Evolutionary conservation across 1,140 invertebrate species (phyloP).

Genomic region (Calycopis cecrops): DNA sequence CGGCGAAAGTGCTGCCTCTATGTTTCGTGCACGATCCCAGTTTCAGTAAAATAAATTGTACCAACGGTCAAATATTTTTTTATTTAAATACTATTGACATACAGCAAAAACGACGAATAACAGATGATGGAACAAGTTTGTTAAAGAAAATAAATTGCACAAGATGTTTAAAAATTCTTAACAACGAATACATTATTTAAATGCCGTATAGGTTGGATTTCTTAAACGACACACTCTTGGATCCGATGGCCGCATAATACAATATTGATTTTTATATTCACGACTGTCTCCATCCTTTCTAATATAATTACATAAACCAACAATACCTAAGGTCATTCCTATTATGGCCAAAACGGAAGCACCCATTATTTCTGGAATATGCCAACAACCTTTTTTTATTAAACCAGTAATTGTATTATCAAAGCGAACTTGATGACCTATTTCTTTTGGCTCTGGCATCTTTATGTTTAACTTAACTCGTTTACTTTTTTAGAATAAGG

Average conservation of each 20-base stretch:
- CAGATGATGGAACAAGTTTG: no score
- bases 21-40: no score
- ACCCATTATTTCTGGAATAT: constrained; percentile 77
- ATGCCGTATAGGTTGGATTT: constrained; percentile 51
- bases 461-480: neutral
- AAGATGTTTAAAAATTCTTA: no score
- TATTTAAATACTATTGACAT: no score
- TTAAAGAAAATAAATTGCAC: no score
- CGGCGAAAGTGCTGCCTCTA: no score
- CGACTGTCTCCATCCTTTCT: constrained; percentile 70
- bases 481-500: no score
- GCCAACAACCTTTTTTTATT: constrained; percentile 75
- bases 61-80: no score
- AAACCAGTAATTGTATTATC: constrained; percentile 46
- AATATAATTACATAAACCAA: constrained; percentile 49
- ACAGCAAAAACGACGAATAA: no score
- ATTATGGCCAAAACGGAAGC: constrained; percentile 63
- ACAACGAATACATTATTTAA: constrained; percentile 15
- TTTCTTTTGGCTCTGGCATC: constrained; percentile 45
- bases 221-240: constrained; percentile 44
- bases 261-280: constrained; percentile 66
- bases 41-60: no score
- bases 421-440: constrained; percentile 50
- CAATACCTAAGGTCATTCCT: constrained; percentile 54
- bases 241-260: constrained; percentile 70